phyloP scores from a whole-genome alignment of 2,797 vertebrate species.

The Enteromius paludinosus region DNA sequence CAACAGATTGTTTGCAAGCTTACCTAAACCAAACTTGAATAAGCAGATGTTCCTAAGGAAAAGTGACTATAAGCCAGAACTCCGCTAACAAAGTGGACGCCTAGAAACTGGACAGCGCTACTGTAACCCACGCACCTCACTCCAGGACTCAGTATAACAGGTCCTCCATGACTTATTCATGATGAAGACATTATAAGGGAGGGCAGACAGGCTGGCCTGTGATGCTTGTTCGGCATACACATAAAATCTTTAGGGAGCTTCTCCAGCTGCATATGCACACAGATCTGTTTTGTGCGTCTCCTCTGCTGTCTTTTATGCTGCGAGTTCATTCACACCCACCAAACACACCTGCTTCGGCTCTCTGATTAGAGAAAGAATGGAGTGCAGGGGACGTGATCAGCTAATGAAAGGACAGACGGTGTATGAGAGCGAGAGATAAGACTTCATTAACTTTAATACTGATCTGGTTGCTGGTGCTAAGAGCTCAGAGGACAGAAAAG shows the following conservation, averaged over 20 bases:
- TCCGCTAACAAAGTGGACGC: slow-evolving; percentile 17
- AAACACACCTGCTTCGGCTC: slow-evolving; percentile 45
- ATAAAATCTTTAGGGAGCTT: slow-evolving; percentile 3
- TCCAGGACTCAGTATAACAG: neutral
- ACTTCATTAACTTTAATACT: slow-evolving; percentile 45
- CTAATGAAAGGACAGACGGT: slow-evolving; percentile 50
- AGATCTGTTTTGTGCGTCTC: slow-evolving; percentile 8
- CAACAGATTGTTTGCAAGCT: neutral
- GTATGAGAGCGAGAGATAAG: slow-evolving; percentile 36
- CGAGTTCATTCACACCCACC: slow-evolving; percentile 32
- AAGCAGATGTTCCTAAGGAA: neutral
- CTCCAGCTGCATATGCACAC: neutral
- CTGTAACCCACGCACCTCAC: slow-evolving; percentile 11
- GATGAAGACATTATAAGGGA: neutral
- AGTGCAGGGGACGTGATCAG: slow-evolving; percentile 39
- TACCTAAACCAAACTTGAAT: neutral
- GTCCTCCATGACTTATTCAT: slow-evolving; percentile 41
- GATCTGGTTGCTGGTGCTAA: slow-evolving; percentile 14
- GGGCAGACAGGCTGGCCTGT: slow-evolving; percentile 4
- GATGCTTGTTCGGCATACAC: slow-evolving; percentile 2
- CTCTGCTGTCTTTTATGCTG: slow-evolving; percentile 29
- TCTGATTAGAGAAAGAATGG: slow-evolving; percentile 44
- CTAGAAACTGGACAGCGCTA: neutral
- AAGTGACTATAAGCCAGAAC: slow-evolving; percentile 24
- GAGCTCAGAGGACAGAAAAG: slow-evolving; percentile 10